Conservation (phyloP, 2,888 invertebrate genomes). For the Hirtodrosophila confusa region DNA sequence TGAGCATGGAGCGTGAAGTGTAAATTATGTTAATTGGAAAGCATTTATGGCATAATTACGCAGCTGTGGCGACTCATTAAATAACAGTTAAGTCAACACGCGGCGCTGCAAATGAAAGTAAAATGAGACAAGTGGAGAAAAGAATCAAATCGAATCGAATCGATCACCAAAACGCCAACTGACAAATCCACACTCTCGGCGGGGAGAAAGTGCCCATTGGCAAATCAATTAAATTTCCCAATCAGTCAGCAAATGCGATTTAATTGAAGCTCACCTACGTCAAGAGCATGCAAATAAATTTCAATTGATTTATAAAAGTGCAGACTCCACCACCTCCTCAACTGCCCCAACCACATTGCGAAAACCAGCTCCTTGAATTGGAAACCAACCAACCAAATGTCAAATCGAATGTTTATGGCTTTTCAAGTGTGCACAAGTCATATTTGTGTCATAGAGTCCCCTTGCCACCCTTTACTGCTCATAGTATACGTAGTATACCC, state of each 20-base stretch:
- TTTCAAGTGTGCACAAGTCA: constrained; percentile 12
- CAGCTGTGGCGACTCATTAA: constrained; percentile 53
- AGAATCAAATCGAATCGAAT: constrained; percentile 32
- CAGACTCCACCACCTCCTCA: not conserved
- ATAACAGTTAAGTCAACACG: constrained; percentile 62
- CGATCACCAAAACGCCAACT: not conserved
- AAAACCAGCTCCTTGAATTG: constrained; percentile 9
- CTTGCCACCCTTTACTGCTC: not conserved
- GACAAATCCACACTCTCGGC: too few relatives aligned
- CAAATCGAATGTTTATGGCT: constrained; percentile 31
- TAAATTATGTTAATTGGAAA: constrained; percentile 74
- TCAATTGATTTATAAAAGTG: constrained; percentile 18
- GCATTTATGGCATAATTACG: constrained; percentile 70
- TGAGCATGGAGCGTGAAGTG: constrained; percentile 45
- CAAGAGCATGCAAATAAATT: constrained; percentile 36
- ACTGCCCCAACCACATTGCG: not conserved
- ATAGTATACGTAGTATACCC: not conserved
- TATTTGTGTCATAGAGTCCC: constrained; percentile 4
- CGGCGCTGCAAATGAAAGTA: constrained; percentile 58
- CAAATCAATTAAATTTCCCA: constrained; percentile 39
- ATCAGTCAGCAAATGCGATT: constrained; percentile 1
- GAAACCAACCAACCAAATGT: constrained; percentile 20
- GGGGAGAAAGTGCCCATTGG: constrained; percentile 47
- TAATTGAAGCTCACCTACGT: constrained; percentile 35
- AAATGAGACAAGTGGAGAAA: constrained; percentile 47